Evolutionary conservation across 2,113 vertebrate species (phyloP), one percentile per base, ranked within the genome.

Genomic region (Sminthopsis crassicaudata): DNA sequence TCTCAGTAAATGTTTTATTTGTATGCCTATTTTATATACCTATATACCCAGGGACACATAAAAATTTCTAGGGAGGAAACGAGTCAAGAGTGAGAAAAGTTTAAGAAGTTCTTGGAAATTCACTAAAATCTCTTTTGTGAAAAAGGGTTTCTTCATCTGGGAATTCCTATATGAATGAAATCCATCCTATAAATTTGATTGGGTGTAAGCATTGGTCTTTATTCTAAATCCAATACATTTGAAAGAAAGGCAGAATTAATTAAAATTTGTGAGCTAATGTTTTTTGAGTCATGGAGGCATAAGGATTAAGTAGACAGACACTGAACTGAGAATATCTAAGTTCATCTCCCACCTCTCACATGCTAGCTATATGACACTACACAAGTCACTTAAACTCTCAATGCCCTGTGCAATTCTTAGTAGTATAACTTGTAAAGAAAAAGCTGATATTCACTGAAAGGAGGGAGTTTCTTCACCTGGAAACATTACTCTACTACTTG

Each of bases 171-270:
- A 42, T 7, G 42, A 84, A 42, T 42, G 19, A 84, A 42, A n/a
- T n/a, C 14, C 60, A 76, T n/a, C 60, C 16, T 26, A 14, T n/a
- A n/a, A n/a, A 89, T 54, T 91, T 91, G 90, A 55, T 92, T 90
- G 60, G 84, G 52, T 95, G 55, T 16, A 30, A 94, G 91, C 90
- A 84, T 24, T 0, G 46, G 53, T 53, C 48, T 30, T 92, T 88
- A 88, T 94, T 96, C 93, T 96, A 96, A 95, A 96, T 89, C 95
- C 76, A 84, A 89, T 93, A 90, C 57, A 95, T 53, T 89, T 84
- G 90, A 22, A 95, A 93, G 76, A 93, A 90, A 54, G 50, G 53
- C 10, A 93, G 42, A 51, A 51, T 50, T 53, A 46, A 76, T 52
- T 95, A 93, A 88, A 91, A 90, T 93, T 91, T 48, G 52, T 51